A percentile compares a stretch with the other conserved stretches of the same genome.
These are phyloP conservation scores for Astur gentilis DNA, from an alignment of 2,113 vertebrate species.

Conservation along the genomic window DNA sequence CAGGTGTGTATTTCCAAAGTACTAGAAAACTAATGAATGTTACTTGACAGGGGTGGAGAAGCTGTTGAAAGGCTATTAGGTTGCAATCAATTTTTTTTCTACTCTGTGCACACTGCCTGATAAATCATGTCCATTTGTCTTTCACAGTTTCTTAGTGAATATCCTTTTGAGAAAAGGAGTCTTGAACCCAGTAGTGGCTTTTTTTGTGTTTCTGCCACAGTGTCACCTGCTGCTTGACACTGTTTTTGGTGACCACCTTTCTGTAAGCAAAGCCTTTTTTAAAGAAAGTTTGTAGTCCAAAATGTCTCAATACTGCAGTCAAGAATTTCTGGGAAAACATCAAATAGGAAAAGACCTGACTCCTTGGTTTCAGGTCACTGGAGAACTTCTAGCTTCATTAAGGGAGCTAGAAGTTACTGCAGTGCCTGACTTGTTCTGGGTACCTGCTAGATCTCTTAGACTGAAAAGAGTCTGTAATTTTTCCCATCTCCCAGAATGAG, in stretches of 20 bases:
- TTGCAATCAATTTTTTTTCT: not conserved
- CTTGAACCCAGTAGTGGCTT: not conserved
- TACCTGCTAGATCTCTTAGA: not conserved
- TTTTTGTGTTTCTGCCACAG: not conserved
- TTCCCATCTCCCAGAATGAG: not conserved
- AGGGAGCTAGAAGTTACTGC: not conserved
- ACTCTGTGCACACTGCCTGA: rapidly evolving
- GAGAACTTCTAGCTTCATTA: not conserved
- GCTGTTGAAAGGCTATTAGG: not conserved
- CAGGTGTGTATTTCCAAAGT: not conserved
- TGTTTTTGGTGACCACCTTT: not conserved
- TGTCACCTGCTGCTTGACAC: not conserved
- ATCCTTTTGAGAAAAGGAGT: not conserved
- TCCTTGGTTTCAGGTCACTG: not conserved
- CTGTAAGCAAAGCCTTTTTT: not conserved
- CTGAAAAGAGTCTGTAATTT: not conserved
- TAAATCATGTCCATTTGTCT: not conserved
- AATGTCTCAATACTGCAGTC: not conserved
- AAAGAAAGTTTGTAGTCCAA: not conserved
- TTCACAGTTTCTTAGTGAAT: not conserved
- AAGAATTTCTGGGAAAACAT: not conserved
- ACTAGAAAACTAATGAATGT: not conserved
- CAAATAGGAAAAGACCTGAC: not conserved
- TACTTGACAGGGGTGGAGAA: not conserved
- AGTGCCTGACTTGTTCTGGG: not conserved